Percentiles rank a stretch among this genome's conserved stretches.
These are phyloP conservation scores for Lophotriccus pileatus DNA, from an alignment of 2,797 vertebrate genomes.

Conservation along the genomic window DNA sequence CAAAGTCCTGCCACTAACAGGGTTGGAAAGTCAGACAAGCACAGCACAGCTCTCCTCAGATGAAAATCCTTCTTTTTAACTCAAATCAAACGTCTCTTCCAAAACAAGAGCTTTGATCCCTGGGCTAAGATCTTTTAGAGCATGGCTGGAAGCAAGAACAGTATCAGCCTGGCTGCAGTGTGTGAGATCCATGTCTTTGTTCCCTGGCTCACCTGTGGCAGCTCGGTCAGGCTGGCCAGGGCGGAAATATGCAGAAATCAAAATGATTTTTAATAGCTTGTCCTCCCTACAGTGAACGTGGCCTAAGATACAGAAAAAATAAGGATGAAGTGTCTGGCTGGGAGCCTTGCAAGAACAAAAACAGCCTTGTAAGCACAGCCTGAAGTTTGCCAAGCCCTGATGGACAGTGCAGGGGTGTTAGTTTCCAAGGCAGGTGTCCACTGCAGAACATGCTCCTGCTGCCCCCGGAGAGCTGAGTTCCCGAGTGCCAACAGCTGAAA, in stretches of 20 bases:
- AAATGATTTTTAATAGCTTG: neutral
- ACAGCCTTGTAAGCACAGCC: conserved; percentile 12
- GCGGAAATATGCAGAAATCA: neutral
- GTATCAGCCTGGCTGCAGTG: neutral
- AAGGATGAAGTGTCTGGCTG: neutral
- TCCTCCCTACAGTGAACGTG: neutral
- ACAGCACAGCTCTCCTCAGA: neutral
- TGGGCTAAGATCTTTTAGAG: neutral
- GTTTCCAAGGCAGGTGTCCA: conserved; percentile 22
- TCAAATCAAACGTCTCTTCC: neutral
- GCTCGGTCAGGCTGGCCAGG: neutral
- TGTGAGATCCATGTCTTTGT: neutral
- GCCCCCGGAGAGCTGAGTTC: neutral
- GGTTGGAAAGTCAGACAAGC: neutral
- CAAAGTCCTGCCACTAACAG: accelerated
- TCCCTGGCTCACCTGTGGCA: neutral
- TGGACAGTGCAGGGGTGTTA: neutral
- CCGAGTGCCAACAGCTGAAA: neutral
- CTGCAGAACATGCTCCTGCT: neutral
- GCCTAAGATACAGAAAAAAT: conserved; percentile 45
- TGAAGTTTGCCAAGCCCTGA: conserved; percentile 1
- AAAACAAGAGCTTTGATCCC: neutral
- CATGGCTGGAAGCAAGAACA: neutral
- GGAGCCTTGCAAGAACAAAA: conserved; percentile 25
- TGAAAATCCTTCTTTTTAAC: neutral